Conservation (phyloP, 1,140 invertebrate genomes). For the Glossosoma conforme region DNA sequence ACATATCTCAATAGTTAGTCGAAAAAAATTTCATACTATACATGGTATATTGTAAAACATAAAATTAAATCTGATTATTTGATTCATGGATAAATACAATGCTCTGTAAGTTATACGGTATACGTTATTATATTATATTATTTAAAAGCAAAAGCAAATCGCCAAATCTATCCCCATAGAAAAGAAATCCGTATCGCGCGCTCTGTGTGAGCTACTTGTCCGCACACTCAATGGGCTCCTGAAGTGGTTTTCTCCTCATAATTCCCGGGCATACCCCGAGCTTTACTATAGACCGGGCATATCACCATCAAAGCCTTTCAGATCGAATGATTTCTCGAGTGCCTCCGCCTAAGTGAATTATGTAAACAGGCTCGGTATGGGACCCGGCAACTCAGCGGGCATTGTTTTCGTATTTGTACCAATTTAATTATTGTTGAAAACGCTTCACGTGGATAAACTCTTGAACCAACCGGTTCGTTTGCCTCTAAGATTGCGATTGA, state of each 20-base stretch:
- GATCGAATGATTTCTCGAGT: conserved; percentile 24
- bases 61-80: too few species aligned
- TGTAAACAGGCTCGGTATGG: conserved; percentile 17
- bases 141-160: too few species aligned
- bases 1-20: too few species aligned
- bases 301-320: conserved; percentile 24
- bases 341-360: background rate
- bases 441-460: conserved; percentile 8
- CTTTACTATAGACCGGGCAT: too few species aligned
- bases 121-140: too few species aligned
- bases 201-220: background rate
- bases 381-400: conserved; percentile 7
- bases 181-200: too few species aligned
- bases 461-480: conserved; percentile 9
- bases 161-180: too few species aligned
- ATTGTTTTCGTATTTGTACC: conserved; percentile 23
- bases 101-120: too few species aligned
- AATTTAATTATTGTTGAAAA: conserved; percentile 20
- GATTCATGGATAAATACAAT: too few species aligned
- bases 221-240: conserved; percentile 8
- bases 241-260: conserved; percentile 21
- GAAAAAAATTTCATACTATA: too few species aligned
- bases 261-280: conserved; percentile 15
- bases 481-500: too few species aligned
- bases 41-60: too few species aligned